These are phyloP conservation scores for Varanus salvator DNA, from an alignment of 2,113 vertebrate species.

Conservation along the genomic window DNA sequence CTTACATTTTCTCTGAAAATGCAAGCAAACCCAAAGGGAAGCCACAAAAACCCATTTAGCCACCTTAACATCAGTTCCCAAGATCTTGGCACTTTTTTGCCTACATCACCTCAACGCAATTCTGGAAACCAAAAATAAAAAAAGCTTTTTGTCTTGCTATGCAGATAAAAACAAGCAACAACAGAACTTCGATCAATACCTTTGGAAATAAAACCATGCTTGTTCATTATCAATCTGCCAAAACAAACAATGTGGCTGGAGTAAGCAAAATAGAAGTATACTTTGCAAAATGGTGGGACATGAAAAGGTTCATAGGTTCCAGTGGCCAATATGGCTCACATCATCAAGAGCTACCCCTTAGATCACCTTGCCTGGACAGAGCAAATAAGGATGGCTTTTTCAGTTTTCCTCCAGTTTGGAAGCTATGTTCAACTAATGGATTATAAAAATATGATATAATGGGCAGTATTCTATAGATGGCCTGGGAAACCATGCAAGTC, in stretches of 20 bases:
- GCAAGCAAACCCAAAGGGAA: not conserved
- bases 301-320: not conserved
- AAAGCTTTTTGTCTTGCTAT: not conserved
- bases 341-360: not conserved
- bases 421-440: not conserved
- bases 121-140: not conserved
- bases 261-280: not conserved
- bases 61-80: not conserved
- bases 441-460: too few relatives aligned
- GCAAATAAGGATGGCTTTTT: not conserved
- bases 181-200: not conserved
- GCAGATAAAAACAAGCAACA: not conserved
- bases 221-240: not conserved
- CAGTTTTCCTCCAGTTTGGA: not conserved
- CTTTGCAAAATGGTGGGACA: too few relatives aligned
- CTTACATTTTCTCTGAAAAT: slow-evolving; percentile 19
- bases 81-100: not conserved
- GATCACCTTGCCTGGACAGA: not conserved
- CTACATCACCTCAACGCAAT: not conserved
- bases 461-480: not conserved
- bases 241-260: not conserved
- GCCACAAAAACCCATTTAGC: slow-evolving; percentile 22
- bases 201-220: not conserved
- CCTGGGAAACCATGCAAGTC: not conserved
- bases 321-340: not conserved